Conservation (phyloP, 2,888 invertebrate genomes). For the Acleris cristana region DNA sequence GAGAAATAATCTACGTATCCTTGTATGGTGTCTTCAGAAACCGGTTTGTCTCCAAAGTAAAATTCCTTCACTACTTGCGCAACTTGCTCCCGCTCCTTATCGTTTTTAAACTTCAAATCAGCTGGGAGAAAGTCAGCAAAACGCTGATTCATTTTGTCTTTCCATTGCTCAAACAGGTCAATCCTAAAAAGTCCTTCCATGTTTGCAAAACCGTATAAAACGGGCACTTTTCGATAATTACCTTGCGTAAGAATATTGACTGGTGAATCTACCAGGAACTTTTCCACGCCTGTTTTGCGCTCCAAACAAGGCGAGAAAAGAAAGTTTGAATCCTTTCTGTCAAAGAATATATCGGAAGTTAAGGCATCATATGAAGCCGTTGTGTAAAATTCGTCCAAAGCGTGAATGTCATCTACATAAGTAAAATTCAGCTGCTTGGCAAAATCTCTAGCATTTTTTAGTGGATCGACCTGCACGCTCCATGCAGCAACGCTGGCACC, state of each 20-base stretch:
- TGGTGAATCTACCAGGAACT: constrained; percentile 55
- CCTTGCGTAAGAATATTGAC: constrained; percentile 50
- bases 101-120: constrained; percentile 54
- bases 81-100: constrained; percentile 49
- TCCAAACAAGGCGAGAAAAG: constrained; percentile 49
- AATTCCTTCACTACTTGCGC: constrained; percentile 51
- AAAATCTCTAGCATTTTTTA: constrained; percentile 55
- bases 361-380: constrained; percentile 48
- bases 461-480: constrained; percentile 55
- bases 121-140: constrained; percentile 62
- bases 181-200: constrained; percentile 54
- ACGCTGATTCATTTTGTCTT: constrained; percentile 54
- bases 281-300: constrained; percentile 44
- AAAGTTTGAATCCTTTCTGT: constrained; percentile 25
- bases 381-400: constrained; percentile 58
- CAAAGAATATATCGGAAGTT: constrained; percentile 30
- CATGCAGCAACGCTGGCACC: constrained; percentile 51
- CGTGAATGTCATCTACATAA: constrained; percentile 50
- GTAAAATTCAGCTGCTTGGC: constrained; percentile 49
- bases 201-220: constrained; percentile 54
- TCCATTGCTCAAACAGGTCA: constrained; percentile 49
- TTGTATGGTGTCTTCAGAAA: constrained; percentile 47
- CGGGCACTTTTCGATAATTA: constrained; percentile 49
- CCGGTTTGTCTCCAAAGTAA: constrained; percentile 54
- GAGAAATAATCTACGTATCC: constrained; percentile 53